Evolutionary conservation across 2,113 vertebrate species (phyloP).

Genomic region (Urocolius indicus): DNA sequence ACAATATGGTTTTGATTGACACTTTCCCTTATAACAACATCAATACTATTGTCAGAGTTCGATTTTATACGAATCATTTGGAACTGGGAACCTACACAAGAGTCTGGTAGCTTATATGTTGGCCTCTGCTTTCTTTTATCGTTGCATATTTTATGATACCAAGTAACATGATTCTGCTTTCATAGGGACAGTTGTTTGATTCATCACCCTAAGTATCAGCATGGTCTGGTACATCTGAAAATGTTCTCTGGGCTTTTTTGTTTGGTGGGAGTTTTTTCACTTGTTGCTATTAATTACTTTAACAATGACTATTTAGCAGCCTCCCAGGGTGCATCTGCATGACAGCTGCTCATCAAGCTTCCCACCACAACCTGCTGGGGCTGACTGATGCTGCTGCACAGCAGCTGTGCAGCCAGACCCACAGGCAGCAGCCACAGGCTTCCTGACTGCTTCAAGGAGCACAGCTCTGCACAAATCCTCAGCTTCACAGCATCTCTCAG

Average conservation of each 20-base stretch:
- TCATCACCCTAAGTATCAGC: neutral
- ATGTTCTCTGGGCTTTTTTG: neutral
- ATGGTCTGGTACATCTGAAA: neutral
- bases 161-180: neutral
- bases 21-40: neutral
- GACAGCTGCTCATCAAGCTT: constrained; percentile 5
- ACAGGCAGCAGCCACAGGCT: rapidly evolving
- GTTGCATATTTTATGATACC: neutral
- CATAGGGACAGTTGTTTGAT: neutral
- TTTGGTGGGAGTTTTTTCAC: neutral
- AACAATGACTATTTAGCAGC: neutral
- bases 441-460: rapidly evolving
- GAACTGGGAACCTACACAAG: neutral
- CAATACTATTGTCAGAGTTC: neutral
- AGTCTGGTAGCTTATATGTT: neutral
- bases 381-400: neutral
- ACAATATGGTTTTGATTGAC: neutral
- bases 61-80: neutral
- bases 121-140: neutral
- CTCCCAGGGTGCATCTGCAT: neutral
- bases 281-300: constrained; percentile 37
- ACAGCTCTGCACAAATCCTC: neutral
- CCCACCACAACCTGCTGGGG: neutral
- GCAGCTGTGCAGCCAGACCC: neutral
- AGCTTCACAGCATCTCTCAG: neutral